Base-by-base conservation (phyloP, 1,140 invertebrate genomes). In the Holcopasites calliopsidis region DNA sequence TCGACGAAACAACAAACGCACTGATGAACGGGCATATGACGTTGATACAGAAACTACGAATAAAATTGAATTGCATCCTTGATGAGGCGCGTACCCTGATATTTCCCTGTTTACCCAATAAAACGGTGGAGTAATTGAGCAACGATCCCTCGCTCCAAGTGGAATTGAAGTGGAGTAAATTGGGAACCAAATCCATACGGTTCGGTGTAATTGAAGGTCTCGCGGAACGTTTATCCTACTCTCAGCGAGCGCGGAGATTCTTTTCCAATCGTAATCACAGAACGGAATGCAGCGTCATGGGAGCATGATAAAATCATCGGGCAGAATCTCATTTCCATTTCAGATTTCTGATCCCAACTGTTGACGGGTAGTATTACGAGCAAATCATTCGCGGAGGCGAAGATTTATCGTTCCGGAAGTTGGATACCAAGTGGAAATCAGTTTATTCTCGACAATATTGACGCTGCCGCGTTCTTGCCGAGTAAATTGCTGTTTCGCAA, bases 31-130 rank as follows among this genome's bases (percentile, higher is more conserved):
- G 5, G 10, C 1, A 21, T 7, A 0, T 2, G 16, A 21, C 38
- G 44, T 49, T 49, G 68, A 49, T 70, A 28, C 13, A 13, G 21
- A 60, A 70, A 70, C 49, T 60, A 49, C 26, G n/a, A 16, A 60
- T 47, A 33, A 38, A 49, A 49, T 70, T 13, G 21, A 70, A 49
- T 70, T 60, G 21, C 21, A 5, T 35, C 3, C 55, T 47, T 49
- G 21, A 47, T 18, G 42, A 60, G 40, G 38, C 4, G 3, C 4
- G 13, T n/a, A 60, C 42, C n/a, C n/a, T n/a, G 55, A 26, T 23
- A 5, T 33, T n/a, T 21, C 7, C 50, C 58, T 26, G 33, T 28
- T 28, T 8, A 10, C 8, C 18, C 10, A 18, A 35, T 18, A 21
- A 50, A 21, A 1, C 44, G 10, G 5, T 13, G 16, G 23, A 2